These are phyloP conservation scores for Electrona antarctica DNA, from an alignment of 2,113 vertebrate genomes.

Conservation along the genomic window DNA sequence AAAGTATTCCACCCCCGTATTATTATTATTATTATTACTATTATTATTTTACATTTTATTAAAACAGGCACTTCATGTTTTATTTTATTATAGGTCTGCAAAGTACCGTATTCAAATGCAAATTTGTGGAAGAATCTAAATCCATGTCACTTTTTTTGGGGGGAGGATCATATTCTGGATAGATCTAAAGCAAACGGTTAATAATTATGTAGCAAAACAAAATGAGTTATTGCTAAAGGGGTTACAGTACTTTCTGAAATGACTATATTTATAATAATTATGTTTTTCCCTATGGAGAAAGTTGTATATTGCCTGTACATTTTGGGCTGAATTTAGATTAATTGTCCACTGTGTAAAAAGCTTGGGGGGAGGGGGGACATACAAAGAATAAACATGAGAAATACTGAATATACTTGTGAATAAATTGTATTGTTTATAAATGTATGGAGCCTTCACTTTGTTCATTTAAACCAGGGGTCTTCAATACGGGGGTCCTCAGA, in stretches of 20 bases:
- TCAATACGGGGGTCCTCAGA: too few relatives aligned
- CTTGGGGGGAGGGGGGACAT: slow-evolving; percentile 38
- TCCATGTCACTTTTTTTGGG: slow-evolving; percentile 4
- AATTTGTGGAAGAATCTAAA: neutral
- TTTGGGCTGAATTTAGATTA: slow-evolving; percentile 78
- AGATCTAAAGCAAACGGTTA: neutral
- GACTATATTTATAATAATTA: slow-evolving; percentile 58
- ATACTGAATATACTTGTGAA: slow-evolving; percentile 63
- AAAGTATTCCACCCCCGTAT: slow-evolving; percentile 25
- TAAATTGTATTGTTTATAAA: slow-evolving; percentile 77
- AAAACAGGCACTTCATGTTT: neutral
- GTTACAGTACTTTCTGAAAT: slow-evolving; percentile 61
- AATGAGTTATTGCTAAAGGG: slow-evolving; percentile 41
- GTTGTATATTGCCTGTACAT: slow-evolving; percentile 81
- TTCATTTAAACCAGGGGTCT: neutral
- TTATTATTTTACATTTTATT: slow-evolving; percentile 37
- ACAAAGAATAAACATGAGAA: slow-evolving; percentile 54
- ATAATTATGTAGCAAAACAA: slow-evolving; percentile 23
- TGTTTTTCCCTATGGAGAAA: slow-evolving; percentile 93
- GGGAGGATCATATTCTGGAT: neutral
- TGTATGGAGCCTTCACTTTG: slow-evolving; percentile 12
- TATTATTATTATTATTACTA: neutral
- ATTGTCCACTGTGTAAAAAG: slow-evolving; percentile 73
- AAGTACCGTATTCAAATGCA: neutral
- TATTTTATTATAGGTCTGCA: neutral